Percentiles rank a stretch among this genome's conserved stretches.
phyloP scores from a whole-genome alignment of 1,140 invertebrate genomes.

The Drosophila lowei region DNA sequence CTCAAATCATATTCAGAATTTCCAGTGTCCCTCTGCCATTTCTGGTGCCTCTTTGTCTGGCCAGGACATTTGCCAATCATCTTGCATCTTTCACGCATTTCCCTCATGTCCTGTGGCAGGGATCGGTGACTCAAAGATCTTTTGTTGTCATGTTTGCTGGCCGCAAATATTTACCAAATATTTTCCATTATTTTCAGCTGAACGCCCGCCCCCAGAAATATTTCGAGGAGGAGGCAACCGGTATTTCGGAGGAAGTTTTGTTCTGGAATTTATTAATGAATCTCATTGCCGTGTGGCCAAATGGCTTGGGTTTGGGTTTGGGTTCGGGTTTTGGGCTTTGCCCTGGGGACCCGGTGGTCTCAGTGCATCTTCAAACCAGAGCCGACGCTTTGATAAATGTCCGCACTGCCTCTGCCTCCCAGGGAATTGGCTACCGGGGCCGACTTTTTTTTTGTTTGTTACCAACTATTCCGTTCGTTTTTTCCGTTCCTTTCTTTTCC shows the following conservation, averaged over 20 bases:
- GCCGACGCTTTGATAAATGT: conserved; percentile 74
- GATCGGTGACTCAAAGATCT: conserved; percentile 7
- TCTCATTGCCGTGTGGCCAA: conserved; percentile 36
- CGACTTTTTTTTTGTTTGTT: background rate
- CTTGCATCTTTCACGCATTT: conserved; percentile 47
- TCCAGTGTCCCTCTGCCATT: background rate
- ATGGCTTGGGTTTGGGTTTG: no score
- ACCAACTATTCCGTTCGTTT: conserved; percentile 17
- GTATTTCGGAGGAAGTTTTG: conserved; percentile 42
- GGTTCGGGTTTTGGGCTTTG: conserved; percentile 37
- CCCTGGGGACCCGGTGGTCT: conserved; percentile 30
- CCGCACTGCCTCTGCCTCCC: conserved; percentile 24
- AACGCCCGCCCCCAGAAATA: conserved; percentile 60
- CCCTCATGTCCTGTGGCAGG: conserved; percentile 44
- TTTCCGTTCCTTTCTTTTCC: background rate
- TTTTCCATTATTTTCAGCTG: conserved; percentile 63
- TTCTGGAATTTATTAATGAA: conserved; percentile 64
- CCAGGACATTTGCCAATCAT: conserved; percentile 46
- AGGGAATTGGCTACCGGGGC: conserved; percentile 63
- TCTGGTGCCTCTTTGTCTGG: conserved; percentile 47
- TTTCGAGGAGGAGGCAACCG: conserved; percentile 20
- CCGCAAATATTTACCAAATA: conserved; percentile 76
- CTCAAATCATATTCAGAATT: conserved; percentile 15
- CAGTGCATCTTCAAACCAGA: conserved; percentile 62
- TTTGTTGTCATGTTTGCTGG: conserved; percentile 18